Percentiles rank a stretch among this genome's conserved stretches.
Conservation (phyloP, 2,888 invertebrate genomes). For the Sarcophaga caerulescens region DNA sequence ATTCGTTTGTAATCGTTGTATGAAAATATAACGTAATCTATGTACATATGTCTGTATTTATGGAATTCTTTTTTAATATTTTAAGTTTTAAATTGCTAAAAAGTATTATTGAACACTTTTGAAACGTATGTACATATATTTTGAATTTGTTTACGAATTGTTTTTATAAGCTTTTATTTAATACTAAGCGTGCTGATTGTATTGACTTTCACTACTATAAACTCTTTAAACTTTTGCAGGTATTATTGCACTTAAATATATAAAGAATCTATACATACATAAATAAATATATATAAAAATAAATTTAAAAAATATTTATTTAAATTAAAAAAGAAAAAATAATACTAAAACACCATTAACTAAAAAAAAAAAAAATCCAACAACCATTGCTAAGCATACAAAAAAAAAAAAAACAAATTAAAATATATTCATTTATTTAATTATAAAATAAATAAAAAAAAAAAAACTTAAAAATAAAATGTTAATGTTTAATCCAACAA, state of each 20-base stretch:
- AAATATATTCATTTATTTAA: constrained; percentile 41
- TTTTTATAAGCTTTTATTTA: neutral
- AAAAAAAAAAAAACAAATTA: constrained; percentile 58
- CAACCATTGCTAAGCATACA: constrained; percentile 62
- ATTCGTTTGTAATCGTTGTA: no score
- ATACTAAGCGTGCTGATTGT: constrained; percentile 28
- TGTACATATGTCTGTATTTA: no score
- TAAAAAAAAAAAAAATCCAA: constrained; percentile 47
- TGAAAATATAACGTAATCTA: no score
- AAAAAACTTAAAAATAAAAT: constrained; percentile 58
- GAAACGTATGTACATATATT: neutral
- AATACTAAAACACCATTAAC: constrained; percentile 24
- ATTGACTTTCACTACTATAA: constrained; percentile 36
- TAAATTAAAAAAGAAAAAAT: constrained; percentile 5
- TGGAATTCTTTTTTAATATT: no score
- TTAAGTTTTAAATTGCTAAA: no score
- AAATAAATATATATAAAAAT: constrained; percentile 52
- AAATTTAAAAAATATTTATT: constrained; percentile 26
- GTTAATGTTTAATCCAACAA: constrained; percentile 68
- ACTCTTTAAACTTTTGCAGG: constrained; percentile 43
- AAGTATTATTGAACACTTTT: no score
- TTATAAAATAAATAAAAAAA: constrained; percentile 62
- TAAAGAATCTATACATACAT: neutral
- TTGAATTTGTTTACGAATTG: neutral
- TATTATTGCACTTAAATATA: constrained; percentile 49